Conservation (phyloP, 2,113 vertebrate species). For the Aspiorhynchus laticeps region DNA sequence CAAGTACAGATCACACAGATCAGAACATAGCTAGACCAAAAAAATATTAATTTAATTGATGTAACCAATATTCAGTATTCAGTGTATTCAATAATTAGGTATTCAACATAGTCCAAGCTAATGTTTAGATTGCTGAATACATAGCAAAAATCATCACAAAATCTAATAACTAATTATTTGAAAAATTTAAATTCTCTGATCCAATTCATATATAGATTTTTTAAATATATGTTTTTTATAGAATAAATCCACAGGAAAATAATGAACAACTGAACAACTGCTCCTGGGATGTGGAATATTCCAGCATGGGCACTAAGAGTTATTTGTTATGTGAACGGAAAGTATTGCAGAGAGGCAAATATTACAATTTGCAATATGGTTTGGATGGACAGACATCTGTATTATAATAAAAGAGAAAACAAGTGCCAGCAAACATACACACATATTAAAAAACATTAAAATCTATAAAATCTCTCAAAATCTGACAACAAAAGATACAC, state of each 20-base stretch:
- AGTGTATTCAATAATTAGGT: neutral
- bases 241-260: neutral
- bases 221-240: no score
- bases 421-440: neutral
- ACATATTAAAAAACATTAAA: neutral
- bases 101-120: neutral
- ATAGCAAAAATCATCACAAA: neutral
- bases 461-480: neutral
- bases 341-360: neutral
- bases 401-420: neutral
- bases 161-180: neutral
- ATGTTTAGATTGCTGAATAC: neutral
- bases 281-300: slow-evolving; percentile 1
- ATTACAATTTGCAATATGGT: neutral
- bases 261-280: neutral
- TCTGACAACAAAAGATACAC: neutral
- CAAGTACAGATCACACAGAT: slow-evolving; percentile 22
- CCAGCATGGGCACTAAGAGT: neutral
- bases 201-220: no score
- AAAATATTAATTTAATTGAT: neutral
- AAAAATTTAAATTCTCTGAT: no score
- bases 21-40: neutral
- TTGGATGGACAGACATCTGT: neutral
- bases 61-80: neutral
- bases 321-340: slow-evolving; percentile 50